Evolutionary conservation across 2,888 invertebrate genomes (phyloP), one percentile per base, ranked within the genome.

Genomic region (Gastrophysa polygoni): DNA sequence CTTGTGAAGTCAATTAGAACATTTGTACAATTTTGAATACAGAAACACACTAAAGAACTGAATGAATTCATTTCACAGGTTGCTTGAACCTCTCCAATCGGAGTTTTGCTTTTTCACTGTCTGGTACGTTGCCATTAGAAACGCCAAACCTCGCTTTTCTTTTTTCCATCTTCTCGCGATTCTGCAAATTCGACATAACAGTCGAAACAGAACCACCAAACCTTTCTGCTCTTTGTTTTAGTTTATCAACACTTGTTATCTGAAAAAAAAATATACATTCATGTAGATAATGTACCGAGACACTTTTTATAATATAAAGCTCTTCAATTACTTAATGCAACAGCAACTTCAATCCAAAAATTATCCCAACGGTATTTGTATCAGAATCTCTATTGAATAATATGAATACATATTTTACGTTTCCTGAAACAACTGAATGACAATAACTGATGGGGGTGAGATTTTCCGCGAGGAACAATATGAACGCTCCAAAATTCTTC

Each of bases 161-260:
- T 77, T 91, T 91, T 69, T 91, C 89, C 75, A 93, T 79, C 75
- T 87, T 88, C 71, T 92, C 92, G 72, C 89, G 86, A 48, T 86
- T 85, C 78, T 89, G 89, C 65, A 91, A 85, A 76, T 89, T 89
- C 7, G 88, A 86, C 82, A 91, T 87, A 32, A 88, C 85, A 65
- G 87, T 88, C 0, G 94, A 92, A 10, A 91, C 90, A 0, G 91
- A 90, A 52, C 87, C 86, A 3, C 95, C 95, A 83, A 95, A 95
- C 63, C 95, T 84, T 78, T 94, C 92, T 16, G 94, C 93, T 68
- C 95, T 85, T 75, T 93, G 90, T 76, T 93, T 93, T 18, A 95
- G 82, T 61, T 89, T 86, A 49, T 92, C 92, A 34, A 87, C 81
- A 68, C 68, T 75, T 8, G 75, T 68, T 17, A 68, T 65, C 72